Conservation (phyloP, 2,888 invertebrate species). For the Notodonta dromedarius region DNA sequence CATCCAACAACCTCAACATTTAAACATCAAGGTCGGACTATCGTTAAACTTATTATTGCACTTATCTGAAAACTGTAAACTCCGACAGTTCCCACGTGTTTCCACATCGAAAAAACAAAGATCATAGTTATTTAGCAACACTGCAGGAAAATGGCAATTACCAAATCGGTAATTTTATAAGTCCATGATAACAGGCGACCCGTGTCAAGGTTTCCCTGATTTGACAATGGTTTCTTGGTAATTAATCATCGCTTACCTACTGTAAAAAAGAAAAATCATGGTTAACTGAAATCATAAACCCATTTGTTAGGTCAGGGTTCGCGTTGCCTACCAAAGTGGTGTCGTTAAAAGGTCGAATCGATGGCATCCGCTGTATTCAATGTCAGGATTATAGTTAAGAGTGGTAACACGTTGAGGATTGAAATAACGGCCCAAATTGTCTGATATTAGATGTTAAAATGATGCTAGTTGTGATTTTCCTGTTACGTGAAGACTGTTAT, state of each 20-base stretch:
- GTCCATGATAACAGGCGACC: conserved; percentile 34
- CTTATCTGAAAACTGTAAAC: background rate
- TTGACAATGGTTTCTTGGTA: conserved; percentile 37
- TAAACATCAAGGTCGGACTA: conserved; percentile 1
- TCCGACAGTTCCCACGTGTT: background rate
- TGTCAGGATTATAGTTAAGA: conserved; percentile 18
- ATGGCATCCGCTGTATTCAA: conserved; percentile 23
- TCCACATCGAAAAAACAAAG: background rate
- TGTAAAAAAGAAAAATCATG: conserved; percentile 26
- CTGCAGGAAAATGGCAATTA: conserved; percentile 33
- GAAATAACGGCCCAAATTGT: background rate
- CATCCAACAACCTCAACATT: conserved; percentile 1
- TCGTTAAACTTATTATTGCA: background rate
- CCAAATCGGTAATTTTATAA: conserved; percentile 43
- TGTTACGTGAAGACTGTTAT: too few relatives aligned
- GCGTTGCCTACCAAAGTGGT: conserved; percentile 16
- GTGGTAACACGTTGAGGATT: conserved; percentile 3
- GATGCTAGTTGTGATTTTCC: too few relatives aligned
- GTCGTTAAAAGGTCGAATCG: conserved; percentile 17
- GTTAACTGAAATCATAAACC: conserved; percentile 36
- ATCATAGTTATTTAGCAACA: conserved; percentile 21
- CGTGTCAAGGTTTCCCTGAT: conserved; percentile 49
- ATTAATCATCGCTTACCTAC: conserved; percentile 30
- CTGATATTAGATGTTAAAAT: background rate
- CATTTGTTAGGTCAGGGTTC: conserved; percentile 41